Evolutionary conservation across 2,888 invertebrate genomes (phyloP).

Genomic region (Scaptomyza parva): DNA sequence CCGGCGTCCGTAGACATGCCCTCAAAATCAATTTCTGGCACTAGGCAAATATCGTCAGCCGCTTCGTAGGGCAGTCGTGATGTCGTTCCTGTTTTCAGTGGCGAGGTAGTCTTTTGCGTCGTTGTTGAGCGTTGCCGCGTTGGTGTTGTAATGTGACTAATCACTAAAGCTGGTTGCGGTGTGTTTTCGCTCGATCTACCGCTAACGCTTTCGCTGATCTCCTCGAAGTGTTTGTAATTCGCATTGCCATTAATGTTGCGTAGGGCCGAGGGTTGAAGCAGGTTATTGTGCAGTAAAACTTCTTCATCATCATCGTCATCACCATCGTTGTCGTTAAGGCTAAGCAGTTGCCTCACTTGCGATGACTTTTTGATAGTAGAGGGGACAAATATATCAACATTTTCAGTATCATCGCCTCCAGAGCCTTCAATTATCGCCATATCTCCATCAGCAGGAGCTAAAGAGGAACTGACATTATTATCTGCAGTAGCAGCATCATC

Average conservation of each 20-base stretch:
- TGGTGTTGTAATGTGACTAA: slow-evolving; percentile 61
- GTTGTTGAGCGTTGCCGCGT: slow-evolving; percentile 48
- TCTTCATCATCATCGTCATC: slow-evolving; percentile 58
- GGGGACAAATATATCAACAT: slow-evolving; percentile 21
- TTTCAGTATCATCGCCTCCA: slow-evolving; percentile 51
- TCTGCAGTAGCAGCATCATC: slow-evolving; percentile 13
- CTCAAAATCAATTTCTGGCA: slow-evolving; percentile 94
- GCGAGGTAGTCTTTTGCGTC: slow-evolving; percentile 80
- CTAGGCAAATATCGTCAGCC: slow-evolving; percentile 89
- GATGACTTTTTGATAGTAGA: slow-evolving; percentile 35
- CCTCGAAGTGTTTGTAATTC: slow-evolving; percentile 29
- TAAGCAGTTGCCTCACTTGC: slow-evolving; percentile 46
- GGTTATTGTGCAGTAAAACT: slow-evolving; percentile 41
- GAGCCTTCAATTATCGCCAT: slow-evolving; percentile 37
- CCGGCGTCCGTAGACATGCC: slow-evolving; percentile 92
- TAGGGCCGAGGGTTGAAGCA: slow-evolving; percentile 17
- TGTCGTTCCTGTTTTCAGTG: slow-evolving; percentile 46
- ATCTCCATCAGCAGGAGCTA: slow-evolving; percentile 21
- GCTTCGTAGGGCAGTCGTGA: slow-evolving; percentile 65
- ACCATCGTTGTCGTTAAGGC: slow-evolving; percentile 46
- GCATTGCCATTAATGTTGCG: slow-evolving; percentile 48
- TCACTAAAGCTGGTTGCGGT: slow-evolving; percentile 35
- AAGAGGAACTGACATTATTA: not conserved
- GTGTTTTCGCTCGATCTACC: slow-evolving; percentile 44
- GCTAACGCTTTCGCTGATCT: slow-evolving; percentile 47